phyloP scores from a whole-genome alignment of 1,140 invertebrate species.

The Trachymyrmex septentrionalis region DNA sequence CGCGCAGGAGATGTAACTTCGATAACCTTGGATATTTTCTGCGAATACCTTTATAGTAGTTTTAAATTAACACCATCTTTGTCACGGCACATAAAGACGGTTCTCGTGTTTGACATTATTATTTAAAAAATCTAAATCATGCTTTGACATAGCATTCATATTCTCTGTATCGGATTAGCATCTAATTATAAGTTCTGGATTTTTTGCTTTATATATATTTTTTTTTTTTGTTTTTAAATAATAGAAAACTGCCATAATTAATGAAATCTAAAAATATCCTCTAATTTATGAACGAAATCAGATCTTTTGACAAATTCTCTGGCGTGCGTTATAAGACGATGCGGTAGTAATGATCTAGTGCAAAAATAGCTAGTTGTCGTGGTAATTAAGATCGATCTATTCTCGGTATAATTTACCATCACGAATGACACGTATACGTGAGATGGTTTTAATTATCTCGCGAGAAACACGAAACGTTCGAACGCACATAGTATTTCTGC shows the following conservation, averaged over 20 bases:
- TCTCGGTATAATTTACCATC: slow-evolving; percentile 35
- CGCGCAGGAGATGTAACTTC: neutral
- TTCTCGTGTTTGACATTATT: neutral
- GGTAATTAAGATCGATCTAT: slow-evolving; percentile 55
- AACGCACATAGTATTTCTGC: slow-evolving; percentile 20
- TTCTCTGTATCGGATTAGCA: neutral
- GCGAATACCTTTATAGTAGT: neutral
- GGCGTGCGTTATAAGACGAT: slow-evolving; percentile 11
- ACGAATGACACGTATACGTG: neutral
- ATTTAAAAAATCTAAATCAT: neutral
- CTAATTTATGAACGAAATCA: neutral
- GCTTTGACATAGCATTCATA: neutral
- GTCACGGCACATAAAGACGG: neutral
- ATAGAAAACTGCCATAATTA: neutral
- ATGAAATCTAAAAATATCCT: neutral
- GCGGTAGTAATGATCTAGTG: neutral
- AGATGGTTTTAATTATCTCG: slow-evolving; percentile 57
- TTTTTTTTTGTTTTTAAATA: too few species aligned
- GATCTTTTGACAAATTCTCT: slow-evolving; percentile 19
- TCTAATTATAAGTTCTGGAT: neutral
- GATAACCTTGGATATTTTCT: slow-evolving; percentile 30
- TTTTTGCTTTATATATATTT: neutral
- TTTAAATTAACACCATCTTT: neutral
- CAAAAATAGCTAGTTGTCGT: slow-evolving; percentile 54
- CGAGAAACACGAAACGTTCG: slow-evolving; percentile 41